Evolutionary conservation across 2,113 vertebrate genomes (phyloP).

Genomic region (Calidris pygmaea): DNA sequence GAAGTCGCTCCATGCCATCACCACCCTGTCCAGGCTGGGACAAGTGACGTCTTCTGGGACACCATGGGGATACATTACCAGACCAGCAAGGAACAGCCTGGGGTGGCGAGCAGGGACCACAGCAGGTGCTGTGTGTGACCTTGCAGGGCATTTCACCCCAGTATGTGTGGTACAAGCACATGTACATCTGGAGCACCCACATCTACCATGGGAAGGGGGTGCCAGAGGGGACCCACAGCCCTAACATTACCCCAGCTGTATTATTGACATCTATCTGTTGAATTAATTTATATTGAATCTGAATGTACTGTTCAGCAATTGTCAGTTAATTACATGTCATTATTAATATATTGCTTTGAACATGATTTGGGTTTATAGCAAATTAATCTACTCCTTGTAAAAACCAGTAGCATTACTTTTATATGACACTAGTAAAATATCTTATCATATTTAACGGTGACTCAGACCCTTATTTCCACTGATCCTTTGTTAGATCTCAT

Average conservation of each 20-base stretch:
- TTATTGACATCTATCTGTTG: background rate
- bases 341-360: background rate
- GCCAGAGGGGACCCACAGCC: background rate
- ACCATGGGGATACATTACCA: background rate
- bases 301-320: background rate
- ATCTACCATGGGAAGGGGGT: background rate
- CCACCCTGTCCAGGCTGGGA: background rate
- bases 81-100: background rate
- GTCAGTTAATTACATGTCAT: background rate
- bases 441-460: background rate
- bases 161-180: too few relatives aligned
- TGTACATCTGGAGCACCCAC: background rate
- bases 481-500: background rate
- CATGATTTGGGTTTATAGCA: background rate
- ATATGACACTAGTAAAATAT: background rate
- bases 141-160: background rate
- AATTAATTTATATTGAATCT: background rate
- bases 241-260: too few relatives aligned
- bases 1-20: fast-evolving
- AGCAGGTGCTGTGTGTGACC: fast-evolving
- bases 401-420: background rate
- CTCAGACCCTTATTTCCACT: background rate
- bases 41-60: background rate
- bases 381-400: background rate
- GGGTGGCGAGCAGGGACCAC: fast-evolving